Base-by-base conservation (phyloP, 1,140 invertebrate genomes). In the Cyphomyrmex costatus region DNA sequence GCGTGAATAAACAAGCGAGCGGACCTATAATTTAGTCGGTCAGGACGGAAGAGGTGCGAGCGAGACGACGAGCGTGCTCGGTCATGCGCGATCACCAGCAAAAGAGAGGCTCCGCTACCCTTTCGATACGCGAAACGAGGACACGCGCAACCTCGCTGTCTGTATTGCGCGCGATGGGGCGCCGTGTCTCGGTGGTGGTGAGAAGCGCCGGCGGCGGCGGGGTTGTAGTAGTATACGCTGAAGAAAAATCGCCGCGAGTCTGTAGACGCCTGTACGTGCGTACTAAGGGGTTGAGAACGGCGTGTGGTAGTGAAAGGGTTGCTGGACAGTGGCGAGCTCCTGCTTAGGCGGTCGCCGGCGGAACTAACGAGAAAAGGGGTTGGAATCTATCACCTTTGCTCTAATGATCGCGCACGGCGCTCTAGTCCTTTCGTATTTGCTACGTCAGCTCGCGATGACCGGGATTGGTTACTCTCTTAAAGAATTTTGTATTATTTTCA, bases 271-370 rank as follows among this genome's bases (percentile, higher is more conserved):
- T 86, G 65, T 91, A 86, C 87, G 89, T 87, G 86, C 87, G 92
- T 90, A 66, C 91, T 94, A 94, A 93, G 93, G 87, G 91, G 92
- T 90, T 89, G 76, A 82, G 77, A 51, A 56, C 53, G 90, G 92
- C 93, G 85, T 90, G 91, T 92, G 80, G 82, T 90, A 66, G 92
- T 91, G 91, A 90, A 92, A 93, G 93, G 94, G 93, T 94, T 92
- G 89, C 95, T 94, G 95, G 94, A 95, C 94, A 94, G 95, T 95
- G 95, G 94, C 94, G 95, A 94, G 90, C 94, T 94, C 95, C 91
- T 92, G 92, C 94, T 95, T 94, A 94, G 92, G 91, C 68, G 94
- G 93, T 79, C 88, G 88, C 80, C 91, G 84, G 73, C 77, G 80
- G 93, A 94, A 95, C 95, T 95, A 95, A 77, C 84, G 83, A 87